Evolutionary conservation across 1,140 invertebrate genomes (phyloP).

Genomic region (Dreissena rostriformis): DNA sequence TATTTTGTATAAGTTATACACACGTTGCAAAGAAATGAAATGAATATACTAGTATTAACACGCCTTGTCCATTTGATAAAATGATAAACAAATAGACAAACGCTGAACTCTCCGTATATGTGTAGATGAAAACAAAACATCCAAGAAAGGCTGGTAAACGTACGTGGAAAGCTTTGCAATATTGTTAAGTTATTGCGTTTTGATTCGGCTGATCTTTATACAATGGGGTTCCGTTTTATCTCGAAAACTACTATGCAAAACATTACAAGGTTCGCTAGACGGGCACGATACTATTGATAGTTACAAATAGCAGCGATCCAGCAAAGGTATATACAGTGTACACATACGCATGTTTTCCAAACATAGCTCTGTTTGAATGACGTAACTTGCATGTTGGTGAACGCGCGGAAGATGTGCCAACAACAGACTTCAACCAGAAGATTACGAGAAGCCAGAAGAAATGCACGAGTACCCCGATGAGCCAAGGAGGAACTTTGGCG

Average conservation of each 20-base stretch:
- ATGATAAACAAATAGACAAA: constrained; percentile 36
- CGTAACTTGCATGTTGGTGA: constrained; percentile 37
- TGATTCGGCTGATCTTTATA: constrained; percentile 13
- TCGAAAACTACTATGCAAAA: constrained; percentile 3
- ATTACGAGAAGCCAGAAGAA: constrained; percentile 95
- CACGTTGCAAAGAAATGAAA: constrained; percentile 24
- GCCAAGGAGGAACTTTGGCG: background rate
- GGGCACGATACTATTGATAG: constrained; percentile 15
- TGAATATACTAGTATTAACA: constrained; percentile 4
- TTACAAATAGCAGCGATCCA: background rate
- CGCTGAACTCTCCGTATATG: background rate
- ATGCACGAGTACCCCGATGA: constrained; percentile 90
- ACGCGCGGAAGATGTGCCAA: constrained; percentile 81
- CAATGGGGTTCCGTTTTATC: background rate
- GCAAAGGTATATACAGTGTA: background rate
- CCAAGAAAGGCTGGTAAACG: constrained; percentile 36
- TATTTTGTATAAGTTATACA: no score
- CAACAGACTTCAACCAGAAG: constrained; percentile 98
- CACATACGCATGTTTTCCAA: background rate
- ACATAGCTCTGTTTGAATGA: background rate
- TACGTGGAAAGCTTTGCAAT: constrained; percentile 26
- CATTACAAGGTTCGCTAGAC: background rate
- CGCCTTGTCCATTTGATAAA: constrained; percentile 12
- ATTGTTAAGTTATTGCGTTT: constrained; percentile 13
- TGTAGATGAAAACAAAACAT: constrained; percentile 18